These are phyloP conservation scores for Ctenochaetus hawaiiensis DNA, from an alignment of 2,797 vertebrate genomes.

Conservation along the genomic window DNA sequence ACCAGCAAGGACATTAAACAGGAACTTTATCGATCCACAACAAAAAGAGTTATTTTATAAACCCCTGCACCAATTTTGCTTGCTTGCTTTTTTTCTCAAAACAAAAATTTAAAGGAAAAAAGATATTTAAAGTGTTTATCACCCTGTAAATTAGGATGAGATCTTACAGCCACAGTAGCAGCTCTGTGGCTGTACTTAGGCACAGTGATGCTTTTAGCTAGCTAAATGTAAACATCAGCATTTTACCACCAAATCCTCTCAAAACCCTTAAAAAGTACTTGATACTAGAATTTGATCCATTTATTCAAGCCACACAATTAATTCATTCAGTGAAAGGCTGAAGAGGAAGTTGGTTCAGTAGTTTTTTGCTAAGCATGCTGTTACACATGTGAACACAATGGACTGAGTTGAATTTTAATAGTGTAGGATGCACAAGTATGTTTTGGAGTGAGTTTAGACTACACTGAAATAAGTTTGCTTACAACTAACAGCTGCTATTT, in stretches of 20 bases:
- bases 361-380: background rate
- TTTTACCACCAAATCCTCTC: no score
- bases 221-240: background rate
- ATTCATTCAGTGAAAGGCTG: no score
- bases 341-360: no score
- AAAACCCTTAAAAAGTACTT: no score
- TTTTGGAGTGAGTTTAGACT: conserved; percentile 2
- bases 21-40: background rate
- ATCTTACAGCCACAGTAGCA: background rate
- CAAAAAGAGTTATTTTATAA: background rate
- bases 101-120: background rate
- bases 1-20: conserved; percentile 1
- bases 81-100: background rate
- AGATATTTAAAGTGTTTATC: background rate
- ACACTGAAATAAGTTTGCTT: conserved; percentile 24
- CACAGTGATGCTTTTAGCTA: background rate
- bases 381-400: conserved; percentile 21
- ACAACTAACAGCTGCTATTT: conserved; percentile 16
- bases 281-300: no score
- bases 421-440: conserved; percentile 27
- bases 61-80: background rate
- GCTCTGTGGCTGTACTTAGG: background rate
- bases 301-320: no score
- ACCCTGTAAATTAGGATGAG: background rate
- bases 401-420: conserved; percentile 11